Conservation (phyloP, 2,888 invertebrate species). For the Athripsodes cinereus region DNA sequence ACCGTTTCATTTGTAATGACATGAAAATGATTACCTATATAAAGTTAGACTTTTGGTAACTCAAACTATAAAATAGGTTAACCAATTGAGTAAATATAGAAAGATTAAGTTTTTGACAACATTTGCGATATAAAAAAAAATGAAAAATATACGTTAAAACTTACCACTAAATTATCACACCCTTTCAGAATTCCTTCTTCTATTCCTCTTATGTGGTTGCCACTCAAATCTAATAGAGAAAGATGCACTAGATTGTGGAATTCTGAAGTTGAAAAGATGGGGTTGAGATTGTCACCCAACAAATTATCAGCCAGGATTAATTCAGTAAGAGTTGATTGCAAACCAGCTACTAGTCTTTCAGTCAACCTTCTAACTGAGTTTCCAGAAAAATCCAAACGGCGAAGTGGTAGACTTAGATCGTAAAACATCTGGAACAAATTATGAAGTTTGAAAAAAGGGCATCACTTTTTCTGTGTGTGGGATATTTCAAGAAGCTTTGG, state of each 20-base stretch:
- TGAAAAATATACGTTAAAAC: no score
- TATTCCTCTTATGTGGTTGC: conserved; percentile 73
- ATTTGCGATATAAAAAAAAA: no score
- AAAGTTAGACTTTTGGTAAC: no score
- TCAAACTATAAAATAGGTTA: no score
- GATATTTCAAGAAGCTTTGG: no score
- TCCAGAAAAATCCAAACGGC: conserved; percentile 73
- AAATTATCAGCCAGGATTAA: conserved; percentile 72
- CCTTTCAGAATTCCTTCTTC: conserved; percentile 85
- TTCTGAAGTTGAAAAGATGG: conserved; percentile 83
- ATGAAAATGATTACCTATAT: no score
- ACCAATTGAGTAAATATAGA: no score
- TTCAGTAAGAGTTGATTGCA: conserved; percentile 61
- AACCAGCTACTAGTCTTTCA: conserved; percentile 64
- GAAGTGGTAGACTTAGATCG: conserved; percentile 64
- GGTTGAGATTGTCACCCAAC: conserved; percentile 85
- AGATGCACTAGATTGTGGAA: conserved; percentile 70
- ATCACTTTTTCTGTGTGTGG: not conserved
- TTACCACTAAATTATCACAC: conserved; percentile 67
- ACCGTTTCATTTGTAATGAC: no score
- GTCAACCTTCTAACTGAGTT: conserved; percentile 75
- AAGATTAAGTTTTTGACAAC: no score
- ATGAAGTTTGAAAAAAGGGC: not conserved
- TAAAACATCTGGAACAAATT: conserved; percentile 55
- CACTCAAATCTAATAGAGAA: conserved; percentile 69